Percentiles rank a stretch among this genome's conserved stretches.
Evolutionary conservation across 2,113 vertebrate species (phyloP).

Genomic region (Cygnus atratus): DNA sequence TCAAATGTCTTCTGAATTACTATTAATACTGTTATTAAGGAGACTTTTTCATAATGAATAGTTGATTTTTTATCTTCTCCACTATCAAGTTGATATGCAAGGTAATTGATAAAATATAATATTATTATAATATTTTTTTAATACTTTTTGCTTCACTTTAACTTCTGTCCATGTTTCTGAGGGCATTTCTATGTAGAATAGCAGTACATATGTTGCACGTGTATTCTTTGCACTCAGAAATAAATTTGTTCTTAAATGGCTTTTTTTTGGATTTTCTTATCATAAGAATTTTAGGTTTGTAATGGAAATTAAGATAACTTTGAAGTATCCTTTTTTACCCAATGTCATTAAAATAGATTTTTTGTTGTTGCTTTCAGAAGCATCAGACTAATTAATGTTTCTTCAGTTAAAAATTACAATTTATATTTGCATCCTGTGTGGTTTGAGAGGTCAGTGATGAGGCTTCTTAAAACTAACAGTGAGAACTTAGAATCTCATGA

Average conservation of each 20-base stretch:
- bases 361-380: not conserved
- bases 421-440: not conserved
- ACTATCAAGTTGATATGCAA: not conserved
- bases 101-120: not conserved
- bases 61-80: not conserved
- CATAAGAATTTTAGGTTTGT: not conserved
- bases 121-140: not conserved
- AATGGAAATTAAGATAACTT: not conserved
- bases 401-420: not conserved
- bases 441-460: not conserved
- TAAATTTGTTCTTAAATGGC: not conserved
- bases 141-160: not conserved
- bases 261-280: not conserved
- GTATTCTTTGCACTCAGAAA: not conserved
- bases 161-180: not conserved
- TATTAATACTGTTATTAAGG: not conserved
- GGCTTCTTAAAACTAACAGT: not conserved
- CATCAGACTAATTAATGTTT: not conserved
- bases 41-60: not conserved
- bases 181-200: not conserved
- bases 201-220: not conserved
- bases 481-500: not conserved
- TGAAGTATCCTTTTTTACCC: not conserved
- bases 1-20: not conserved
- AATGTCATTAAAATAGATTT: not conserved